Percentiles rank a stretch among this genome's conserved stretches.
Conservation (phyloP, 2,888 invertebrate species). For the Himalopsyche tibetana region DNA sequence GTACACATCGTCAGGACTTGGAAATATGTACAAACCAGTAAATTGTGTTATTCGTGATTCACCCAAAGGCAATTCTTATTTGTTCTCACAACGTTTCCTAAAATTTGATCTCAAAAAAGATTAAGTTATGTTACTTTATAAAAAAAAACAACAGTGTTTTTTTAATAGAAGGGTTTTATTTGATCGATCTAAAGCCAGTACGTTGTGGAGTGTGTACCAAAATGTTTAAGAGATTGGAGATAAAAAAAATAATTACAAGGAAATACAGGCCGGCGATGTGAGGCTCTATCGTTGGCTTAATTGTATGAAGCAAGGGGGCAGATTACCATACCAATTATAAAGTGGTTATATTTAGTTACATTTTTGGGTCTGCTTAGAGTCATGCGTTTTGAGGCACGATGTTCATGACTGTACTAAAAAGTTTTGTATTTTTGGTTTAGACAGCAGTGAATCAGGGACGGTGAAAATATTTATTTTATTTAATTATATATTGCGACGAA, state of each 20-base stretch:
- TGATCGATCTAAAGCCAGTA: constrained; percentile 55
- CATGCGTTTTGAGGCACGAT: constrained; percentile 16
- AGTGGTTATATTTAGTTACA: constrained; percentile 58
- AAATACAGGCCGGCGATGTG: constrained; percentile 44
- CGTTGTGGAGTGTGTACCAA: constrained; percentile 53
- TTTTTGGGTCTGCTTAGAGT: background rate
- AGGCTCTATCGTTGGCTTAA: constrained; percentile 36
- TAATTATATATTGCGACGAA: no score
- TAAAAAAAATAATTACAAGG: constrained; percentile 62
- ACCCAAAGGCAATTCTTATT: constrained; percentile 9
- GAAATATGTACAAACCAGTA: constrained; percentile 4
- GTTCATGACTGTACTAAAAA: constrained; percentile 11
- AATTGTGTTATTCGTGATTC: background rate
- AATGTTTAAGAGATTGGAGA: constrained; percentile 55
- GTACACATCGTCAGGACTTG: background rate
- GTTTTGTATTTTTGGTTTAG: background rate
- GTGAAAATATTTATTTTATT: background rate
- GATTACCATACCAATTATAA: constrained; percentile 64
- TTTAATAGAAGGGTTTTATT: constrained; percentile 44
- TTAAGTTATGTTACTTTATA: constrained; percentile 4
- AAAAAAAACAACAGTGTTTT: constrained; percentile 5
- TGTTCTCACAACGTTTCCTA: background rate
- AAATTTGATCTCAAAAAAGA: constrained; percentile 8
- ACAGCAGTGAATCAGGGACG: background rate
- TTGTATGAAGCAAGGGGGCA: constrained; percentile 39